phyloP scores from a whole-genome alignment of 2,113 vertebrate species.

The Campylomormyrus numenius region DNA sequence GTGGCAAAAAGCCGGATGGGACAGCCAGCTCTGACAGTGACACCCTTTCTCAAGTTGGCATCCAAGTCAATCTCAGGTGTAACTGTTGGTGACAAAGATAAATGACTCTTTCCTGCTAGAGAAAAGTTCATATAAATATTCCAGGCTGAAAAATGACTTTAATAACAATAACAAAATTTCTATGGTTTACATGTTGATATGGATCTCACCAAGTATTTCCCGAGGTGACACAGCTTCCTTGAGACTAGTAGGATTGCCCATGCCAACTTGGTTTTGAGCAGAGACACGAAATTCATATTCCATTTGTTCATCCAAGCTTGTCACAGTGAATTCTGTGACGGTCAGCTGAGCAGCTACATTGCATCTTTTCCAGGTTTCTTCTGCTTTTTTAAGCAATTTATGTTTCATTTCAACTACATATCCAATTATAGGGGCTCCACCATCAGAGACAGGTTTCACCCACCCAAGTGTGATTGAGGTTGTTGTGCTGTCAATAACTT shows the following conservation, averaged over 20 bases:
- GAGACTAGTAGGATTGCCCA: constrained; percentile 83
- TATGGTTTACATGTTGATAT: neutral
- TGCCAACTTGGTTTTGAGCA: constrained; percentile 93
- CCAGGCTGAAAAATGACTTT: neutral
- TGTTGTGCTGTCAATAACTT: constrained; percentile 86
- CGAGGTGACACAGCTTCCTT: constrained; percentile 79
- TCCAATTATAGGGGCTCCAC: constrained; percentile 88
- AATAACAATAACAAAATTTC: neutral
- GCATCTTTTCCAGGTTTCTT: constrained; percentile 89
- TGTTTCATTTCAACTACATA: constrained; percentile 88
- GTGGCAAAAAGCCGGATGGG: constrained; percentile 92
- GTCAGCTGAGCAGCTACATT: constrained; percentile 88
- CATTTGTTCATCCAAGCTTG: constrained; percentile 77
- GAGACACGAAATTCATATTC: constrained; percentile 92
- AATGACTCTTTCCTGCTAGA: neutral
- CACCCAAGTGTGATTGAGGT: constrained; percentile 78
- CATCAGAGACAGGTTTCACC: constrained; percentile 88
- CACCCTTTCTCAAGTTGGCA: constrained; percentile 82
- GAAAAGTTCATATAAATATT: constrained; percentile 19
- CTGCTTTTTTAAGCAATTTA: constrained; percentile 72
- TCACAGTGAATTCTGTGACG: constrained; percentile 81
- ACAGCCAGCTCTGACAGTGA: constrained; percentile 87
- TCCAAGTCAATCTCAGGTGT: constrained; percentile 88
- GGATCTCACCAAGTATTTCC: constrained; percentile 82
- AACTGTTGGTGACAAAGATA: constrained; percentile 62